Evolutionary conservation across 2,797 vertebrate genomes (phyloP).

Genomic region (Danio choprae): DNA sequence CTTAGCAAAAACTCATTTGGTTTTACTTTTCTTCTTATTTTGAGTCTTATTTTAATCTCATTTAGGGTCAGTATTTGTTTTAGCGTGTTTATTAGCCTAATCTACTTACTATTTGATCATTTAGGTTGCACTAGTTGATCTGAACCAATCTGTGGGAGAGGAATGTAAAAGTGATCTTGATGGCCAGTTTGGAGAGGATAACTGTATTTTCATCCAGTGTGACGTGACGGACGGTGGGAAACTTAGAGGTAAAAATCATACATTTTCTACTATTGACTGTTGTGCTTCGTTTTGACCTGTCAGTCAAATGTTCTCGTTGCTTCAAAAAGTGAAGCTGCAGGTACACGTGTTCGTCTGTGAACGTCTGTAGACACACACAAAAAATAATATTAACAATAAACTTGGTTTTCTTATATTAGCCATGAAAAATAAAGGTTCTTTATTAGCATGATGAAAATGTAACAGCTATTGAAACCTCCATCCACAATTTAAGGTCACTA

Average conservation of each 20-base stretch:
- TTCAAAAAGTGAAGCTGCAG: no score
- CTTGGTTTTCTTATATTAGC: no score
- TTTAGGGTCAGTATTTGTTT: neutral
- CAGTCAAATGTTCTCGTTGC: no score
- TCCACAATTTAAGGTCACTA: no score
- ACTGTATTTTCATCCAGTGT: constrained; percentile 86
- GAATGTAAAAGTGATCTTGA: constrained; percentile 84
- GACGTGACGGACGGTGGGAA: constrained; percentile 87
- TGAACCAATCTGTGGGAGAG: constrained; percentile 81
- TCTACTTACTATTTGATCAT: constrained; percentile 3
- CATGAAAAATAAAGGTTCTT: no score
- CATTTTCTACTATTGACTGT: neutral
- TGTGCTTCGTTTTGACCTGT: no score
- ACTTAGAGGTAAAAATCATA: constrained; percentile 81
- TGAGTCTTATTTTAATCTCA: neutral
- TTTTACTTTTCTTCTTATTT: neutral
- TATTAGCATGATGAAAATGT: no score
- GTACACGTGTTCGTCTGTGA: no score
- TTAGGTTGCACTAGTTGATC: constrained; percentile 89
- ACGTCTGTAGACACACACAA: no score
- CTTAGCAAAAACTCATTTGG: neutral
- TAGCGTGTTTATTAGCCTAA: neutral
- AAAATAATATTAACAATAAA: no score
- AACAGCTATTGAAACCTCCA: no score
- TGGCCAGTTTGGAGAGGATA: constrained; percentile 82